phyloP scores from a whole-genome alignment of 2,113 vertebrate genomes.

The Lampris megalopsis region DNA sequence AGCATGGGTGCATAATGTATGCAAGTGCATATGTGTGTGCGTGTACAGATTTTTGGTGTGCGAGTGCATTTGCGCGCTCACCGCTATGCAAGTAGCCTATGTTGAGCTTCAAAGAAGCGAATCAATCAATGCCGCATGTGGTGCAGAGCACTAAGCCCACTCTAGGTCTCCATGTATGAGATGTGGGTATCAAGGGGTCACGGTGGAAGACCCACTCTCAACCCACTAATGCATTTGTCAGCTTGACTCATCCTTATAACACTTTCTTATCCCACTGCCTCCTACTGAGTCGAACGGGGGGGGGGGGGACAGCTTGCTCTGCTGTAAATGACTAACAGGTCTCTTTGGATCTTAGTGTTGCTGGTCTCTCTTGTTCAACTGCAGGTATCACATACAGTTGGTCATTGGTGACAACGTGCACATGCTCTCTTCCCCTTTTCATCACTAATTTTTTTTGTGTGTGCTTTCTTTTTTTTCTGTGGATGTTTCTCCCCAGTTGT shows the following conservation, averaged over 20 bases:
- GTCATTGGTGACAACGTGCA: constrained; percentile 16
- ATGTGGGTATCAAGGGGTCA: constrained; percentile 48
- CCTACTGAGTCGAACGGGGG: constrained; percentile 15
- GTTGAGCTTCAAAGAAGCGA: constrained; percentile 39
- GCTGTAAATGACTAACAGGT: constrained; percentile 29
- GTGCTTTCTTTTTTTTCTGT: background rate
- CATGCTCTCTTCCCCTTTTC: constrained; percentile 15
- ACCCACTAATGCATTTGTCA: constrained; percentile 50
- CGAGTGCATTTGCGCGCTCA: background rate
- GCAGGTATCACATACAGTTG: background rate
- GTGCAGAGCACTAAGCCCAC: constrained; percentile 41
- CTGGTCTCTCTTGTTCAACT: background rate
- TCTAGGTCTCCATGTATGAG: constrained; percentile 42
- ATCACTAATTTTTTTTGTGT: background rate
- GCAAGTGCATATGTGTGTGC: background rate
- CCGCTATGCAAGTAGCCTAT: constrained; percentile 13
- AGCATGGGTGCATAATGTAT: background rate
- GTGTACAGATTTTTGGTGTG: background rate
- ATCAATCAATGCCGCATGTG: constrained; percentile 56
- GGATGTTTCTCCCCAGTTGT: too few relatives aligned
- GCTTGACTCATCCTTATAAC: constrained; percentile 67
- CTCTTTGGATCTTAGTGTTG: background rate
- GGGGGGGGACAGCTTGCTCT: background rate
- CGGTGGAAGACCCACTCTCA: constrained; percentile 53
- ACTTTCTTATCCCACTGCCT: constrained; percentile 43